Percentiles rank a stretch among this genome's conserved stretches.
Evolutionary conservation across 2,888 invertebrate species (phyloP).

Genomic region (Oxytorus armatus): DNA sequence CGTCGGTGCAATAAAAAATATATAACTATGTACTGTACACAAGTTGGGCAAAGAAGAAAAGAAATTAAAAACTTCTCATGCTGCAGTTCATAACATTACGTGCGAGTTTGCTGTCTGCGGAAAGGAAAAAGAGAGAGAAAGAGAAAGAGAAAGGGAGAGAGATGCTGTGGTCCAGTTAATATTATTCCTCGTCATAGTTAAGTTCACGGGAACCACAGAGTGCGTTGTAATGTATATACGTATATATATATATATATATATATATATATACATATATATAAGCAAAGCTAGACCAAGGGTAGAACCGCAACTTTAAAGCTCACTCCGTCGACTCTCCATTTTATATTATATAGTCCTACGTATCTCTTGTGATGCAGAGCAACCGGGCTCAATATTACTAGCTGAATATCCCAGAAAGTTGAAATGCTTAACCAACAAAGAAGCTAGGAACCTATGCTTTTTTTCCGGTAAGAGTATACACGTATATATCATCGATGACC

Average conservation of each 20-base stretch:
- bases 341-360: slow-evolving; percentile 35
- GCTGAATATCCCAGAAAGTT: slow-evolving; percentile 55
- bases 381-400: slow-evolving; percentile 62
- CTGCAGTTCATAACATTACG: slow-evolving; percentile 59
- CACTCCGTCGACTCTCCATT: slow-evolving; percentile 27
- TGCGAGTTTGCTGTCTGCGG: slow-evolving; percentile 56
- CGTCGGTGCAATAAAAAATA: slow-evolving; percentile 11
- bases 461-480: slow-evolving; percentile 1
- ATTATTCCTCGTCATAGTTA: slow-evolving; percentile 59
- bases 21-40: slow-evolving; percentile 35
- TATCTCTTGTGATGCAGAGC: slow-evolving; percentile 40
- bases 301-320: slow-evolving; percentile 59
- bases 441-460: slow-evolving; percentile 49
- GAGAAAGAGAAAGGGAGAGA: background rate
- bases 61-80: slow-evolving; percentile 63
- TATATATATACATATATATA: slow-evolving; percentile 27
- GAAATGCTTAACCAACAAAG: slow-evolving; percentile 61
- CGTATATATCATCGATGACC: background rate
- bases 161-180: slow-evolving; percentile 64
- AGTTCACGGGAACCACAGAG: slow-evolving; percentile 26
- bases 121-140: slow-evolving; percentile 7
- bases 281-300: slow-evolving; percentile 12
- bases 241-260: slow-evolving; percentile 30
- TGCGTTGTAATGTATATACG: slow-evolving; percentile 25
- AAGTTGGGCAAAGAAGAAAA: slow-evolving; percentile 46